Base-by-base conservation (phyloP, 1,140 invertebrate genomes). In the Caenorhabditis inopinata region DNA sequence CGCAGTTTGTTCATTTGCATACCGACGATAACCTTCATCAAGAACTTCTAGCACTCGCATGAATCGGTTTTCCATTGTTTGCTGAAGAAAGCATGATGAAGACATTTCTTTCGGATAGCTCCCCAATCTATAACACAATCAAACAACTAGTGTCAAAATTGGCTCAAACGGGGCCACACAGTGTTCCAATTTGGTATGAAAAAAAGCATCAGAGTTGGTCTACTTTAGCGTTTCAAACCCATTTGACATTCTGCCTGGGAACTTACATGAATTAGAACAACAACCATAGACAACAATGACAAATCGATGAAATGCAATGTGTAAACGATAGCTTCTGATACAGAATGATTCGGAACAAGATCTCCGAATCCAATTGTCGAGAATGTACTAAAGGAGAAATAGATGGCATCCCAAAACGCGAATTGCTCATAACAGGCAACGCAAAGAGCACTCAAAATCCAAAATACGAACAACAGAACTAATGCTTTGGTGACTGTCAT, bases 1-100 rank as follows among this genome's bases (percentile, higher is more conserved):
- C n/a, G 38, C 14, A 42, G 14, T 42, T 42, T 42, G 6, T 42
- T 42, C 38, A 42, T 42, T 42, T 14, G 5, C 38, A 7, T 42
- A 42, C 5, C 14, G 38, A 42, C 38, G 38, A 42, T 7, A 42
- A 42, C 58, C 32, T 21, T 68, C 58, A 68, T 68, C 58, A 18
- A 68, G n/a, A 42, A 68, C 32, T 38, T 68, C 58, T 9, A 68
- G n/a, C 35, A 68, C 58, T 68, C n/a, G n/a, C 58, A 68, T 68
- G 1, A 21, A 68, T 3, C 16, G n/a, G n/a, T 68, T 68, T 29
- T 68, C 58, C 58, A 68, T 68, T 38, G 58, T 38, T 38, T 68
- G 32, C 58, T 68, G 58, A 58, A 38, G n/a, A n/a, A n/a, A n/a
- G n/a, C n/a, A n/a, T n/a, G n/a, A n/a, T n/a, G n/a, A n/a, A n/a